A percentile compares a stretch with the other conserved stretches of the same genome.
Conservation (phyloP, 1,140 invertebrate genomes). For the Medauroidea extradentata region DNA sequence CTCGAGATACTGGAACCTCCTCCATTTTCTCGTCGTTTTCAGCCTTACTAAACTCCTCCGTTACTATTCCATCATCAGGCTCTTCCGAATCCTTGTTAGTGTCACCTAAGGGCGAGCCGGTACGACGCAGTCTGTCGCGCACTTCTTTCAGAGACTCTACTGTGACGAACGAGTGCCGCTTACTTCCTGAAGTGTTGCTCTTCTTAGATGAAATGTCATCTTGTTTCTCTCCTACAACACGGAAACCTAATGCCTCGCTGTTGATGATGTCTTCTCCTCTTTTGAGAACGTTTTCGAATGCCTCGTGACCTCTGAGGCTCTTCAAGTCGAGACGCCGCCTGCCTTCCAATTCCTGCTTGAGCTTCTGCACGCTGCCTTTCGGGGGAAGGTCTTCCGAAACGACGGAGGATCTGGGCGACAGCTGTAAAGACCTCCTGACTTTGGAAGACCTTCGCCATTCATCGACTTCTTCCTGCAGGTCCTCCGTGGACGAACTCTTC, state of each 20-base stretch:
- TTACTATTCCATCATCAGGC: conserved; percentile 44
- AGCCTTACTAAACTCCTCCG: conserved; percentile 26
- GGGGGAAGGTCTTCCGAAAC: not conserved
- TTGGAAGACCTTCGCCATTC: conserved; percentile 56
- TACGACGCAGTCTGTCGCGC: conserved; percentile 46
- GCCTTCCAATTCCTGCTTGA: conserved; percentile 15
- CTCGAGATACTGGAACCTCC: conserved; percentile 24
- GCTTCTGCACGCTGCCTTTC: conserved; percentile 1
- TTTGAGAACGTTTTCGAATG: conserved; percentile 1
- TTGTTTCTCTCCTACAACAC: not conserved
- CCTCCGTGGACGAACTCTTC: conserved; percentile 46
- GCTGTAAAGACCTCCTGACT: conserved; percentile 56
- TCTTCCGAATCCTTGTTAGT: conserved; percentile 28
- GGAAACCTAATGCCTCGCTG: not conserved
- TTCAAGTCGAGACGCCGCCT: not conserved
- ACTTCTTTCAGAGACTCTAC: conserved; percentile 55
- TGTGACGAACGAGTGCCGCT: conserved; percentile 47
- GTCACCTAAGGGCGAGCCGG: conserved; percentile 4
- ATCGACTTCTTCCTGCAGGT: conserved; percentile 34
- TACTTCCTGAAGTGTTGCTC: not conserved
- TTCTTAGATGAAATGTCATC: not conserved
- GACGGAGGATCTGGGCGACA: conserved; percentile 44
- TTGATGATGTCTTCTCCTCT: not conserved
- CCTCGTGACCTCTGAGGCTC: not conserved
- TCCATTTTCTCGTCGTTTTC: conserved; percentile 6